Evolutionary conservation across 2,113 vertebrate species (phyloP).

Genomic region (Calyptommatus sinebrachiatus): DNA sequence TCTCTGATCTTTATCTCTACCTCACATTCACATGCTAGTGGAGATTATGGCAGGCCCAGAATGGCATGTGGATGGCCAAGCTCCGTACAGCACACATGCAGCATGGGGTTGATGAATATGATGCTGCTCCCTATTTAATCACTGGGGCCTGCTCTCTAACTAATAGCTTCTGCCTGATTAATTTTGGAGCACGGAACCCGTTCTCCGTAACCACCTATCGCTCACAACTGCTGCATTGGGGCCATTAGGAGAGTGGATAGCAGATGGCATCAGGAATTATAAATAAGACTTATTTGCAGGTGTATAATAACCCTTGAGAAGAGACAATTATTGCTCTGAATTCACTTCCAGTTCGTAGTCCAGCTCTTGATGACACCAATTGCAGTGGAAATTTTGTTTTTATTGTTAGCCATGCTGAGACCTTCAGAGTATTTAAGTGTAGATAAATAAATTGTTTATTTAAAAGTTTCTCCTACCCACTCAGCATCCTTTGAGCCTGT

Average conservation of each 20-base stretch:
- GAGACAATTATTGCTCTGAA: too few relatives aligned
- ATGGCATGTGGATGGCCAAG: not conserved
- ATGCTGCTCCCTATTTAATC: not conserved
- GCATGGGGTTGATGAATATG: not conserved
- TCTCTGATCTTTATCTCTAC: not conserved
- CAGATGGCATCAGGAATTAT: not conserved
- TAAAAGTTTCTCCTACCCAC: too few relatives aligned
- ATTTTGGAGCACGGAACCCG: too few relatives aligned
- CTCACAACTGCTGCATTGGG: accelerated
- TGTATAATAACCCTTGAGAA: not conserved
- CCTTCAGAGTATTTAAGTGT: too few relatives aligned
- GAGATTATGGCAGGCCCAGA: too few relatives aligned
- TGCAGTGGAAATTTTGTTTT: too few relatives aligned
- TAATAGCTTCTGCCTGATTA: not conserved
- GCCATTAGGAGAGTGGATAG: not conserved
- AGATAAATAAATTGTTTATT: too few relatives aligned
- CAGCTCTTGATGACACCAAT: too few relatives aligned
- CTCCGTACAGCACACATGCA: not conserved
- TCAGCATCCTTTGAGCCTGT: too few relatives aligned
- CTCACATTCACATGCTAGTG: too few relatives aligned
- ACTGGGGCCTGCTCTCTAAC: not conserved
- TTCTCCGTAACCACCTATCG: not conserved
- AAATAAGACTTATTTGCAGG: not conserved
- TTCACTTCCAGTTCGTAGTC: too few relatives aligned
- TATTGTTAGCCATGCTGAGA: too few relatives aligned